These are phyloP conservation scores for Anthopleura xanthogrammica DNA, from an alignment of 92 coral and sea anemone genomes.

Conservation along the genomic window DNA sequence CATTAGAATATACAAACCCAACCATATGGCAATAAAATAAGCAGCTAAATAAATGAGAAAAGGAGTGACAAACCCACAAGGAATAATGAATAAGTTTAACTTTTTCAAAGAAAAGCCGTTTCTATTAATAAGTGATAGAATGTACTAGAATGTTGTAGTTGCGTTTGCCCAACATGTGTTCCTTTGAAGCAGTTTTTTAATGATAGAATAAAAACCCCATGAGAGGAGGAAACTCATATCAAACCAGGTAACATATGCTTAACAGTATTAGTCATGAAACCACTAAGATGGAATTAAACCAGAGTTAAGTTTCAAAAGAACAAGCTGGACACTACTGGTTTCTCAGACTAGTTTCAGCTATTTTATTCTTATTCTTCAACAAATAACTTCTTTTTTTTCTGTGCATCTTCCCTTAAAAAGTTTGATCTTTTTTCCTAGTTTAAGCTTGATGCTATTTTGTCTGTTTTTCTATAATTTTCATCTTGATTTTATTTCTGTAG, in stretches of 20 bases:
- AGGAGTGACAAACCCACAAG: background rate
- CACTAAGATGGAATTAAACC: background rate
- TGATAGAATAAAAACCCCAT: background rate
- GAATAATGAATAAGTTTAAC: background rate
- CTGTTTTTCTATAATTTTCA: too few relatives aligned
- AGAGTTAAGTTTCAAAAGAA: background rate
- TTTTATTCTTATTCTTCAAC: background rate
- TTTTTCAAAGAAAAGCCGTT: background rate
- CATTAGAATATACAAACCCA: background rate
- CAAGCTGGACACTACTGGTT: background rate
- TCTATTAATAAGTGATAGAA: background rate
- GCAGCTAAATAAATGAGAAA: background rate
- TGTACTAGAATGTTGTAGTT: constrained; percentile 10
- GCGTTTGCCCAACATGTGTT: background rate
- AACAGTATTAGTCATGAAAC: background rate
- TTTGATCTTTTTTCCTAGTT: too few relatives aligned
- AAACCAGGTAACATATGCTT: background rate
- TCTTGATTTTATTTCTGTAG: too few relatives aligned
- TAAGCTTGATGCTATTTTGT: too few relatives aligned
- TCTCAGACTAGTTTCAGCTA: background rate
- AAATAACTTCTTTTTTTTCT: background rate
- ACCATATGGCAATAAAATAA: background rate
- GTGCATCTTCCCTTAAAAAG: background rate
- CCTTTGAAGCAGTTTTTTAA: background rate
- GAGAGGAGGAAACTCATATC: background rate